phyloP scores from a whole-genome alignment of 92 coral and sea anemone species.

The Bergia puertoricense region DNA sequence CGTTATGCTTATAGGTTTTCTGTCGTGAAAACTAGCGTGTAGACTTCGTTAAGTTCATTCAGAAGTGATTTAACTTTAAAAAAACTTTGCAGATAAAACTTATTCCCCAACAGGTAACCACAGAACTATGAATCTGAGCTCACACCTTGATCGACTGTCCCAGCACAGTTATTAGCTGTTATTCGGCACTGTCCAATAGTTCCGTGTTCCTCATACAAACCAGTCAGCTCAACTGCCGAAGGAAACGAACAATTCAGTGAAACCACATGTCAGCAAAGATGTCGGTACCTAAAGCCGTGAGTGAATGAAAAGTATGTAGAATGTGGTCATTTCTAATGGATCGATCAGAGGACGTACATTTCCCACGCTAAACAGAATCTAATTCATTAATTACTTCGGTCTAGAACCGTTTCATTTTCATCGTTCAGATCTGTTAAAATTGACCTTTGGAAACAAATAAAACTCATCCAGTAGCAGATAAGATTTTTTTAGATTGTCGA shows the following conservation, averaged over 20 bases:
- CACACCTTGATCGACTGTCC: neutral
- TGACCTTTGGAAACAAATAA: neutral
- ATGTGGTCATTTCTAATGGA: constrained; percentile 4
- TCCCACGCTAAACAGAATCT: neutral
- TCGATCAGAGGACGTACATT: neutral
- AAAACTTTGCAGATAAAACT: no score
- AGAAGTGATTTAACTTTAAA: no score
- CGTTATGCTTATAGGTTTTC: no score
- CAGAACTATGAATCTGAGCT: neutral
- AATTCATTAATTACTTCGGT: neutral
- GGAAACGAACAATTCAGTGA: neutral
- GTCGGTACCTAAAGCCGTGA: neutral
- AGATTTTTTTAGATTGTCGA: neutral
- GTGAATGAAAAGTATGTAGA: constrained; percentile 1
- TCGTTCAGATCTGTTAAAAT: neutral
- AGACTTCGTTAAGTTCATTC: no score
- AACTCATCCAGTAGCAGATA: neutral
- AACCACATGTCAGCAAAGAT: neutral
- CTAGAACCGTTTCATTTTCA: neutral
- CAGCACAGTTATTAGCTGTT: neutral
- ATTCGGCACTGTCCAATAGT: no score
- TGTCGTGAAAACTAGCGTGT: no score
- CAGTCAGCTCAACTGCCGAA: neutral
- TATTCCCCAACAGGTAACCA: no score
- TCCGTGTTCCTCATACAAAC: neutral